A percentile compares a stretch with the other conserved stretches of the same genome.
These are phyloP conservation scores for Eupithecia insigniata DNA, from an alignment of 2,888 invertebrate genomes.

Conservation along the genomic window DNA sequence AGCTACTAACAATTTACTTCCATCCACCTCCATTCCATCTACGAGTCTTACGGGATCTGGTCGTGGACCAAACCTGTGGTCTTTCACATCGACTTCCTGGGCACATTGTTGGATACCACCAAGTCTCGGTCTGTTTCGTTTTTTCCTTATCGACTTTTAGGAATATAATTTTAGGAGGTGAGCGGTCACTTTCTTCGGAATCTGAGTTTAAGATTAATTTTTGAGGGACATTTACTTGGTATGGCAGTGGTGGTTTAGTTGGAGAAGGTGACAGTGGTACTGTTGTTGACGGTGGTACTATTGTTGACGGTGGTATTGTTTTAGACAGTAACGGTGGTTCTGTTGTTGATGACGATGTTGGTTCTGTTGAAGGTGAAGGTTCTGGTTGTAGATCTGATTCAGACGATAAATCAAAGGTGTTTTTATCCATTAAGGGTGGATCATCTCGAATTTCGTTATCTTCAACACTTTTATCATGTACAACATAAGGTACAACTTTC, in stretches of 20 bases:
- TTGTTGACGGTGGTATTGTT: background rate
- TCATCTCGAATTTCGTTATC: background rate
- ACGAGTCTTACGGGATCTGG: constrained; percentile 14
- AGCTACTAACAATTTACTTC: constrained; percentile 33
- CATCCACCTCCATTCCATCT: constrained; percentile 14
- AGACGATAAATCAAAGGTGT: background rate
- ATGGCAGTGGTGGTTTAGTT: background rate
- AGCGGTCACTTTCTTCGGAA: background rate
- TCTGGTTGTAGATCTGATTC: background rate
- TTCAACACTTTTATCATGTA: constrained; percentile 1
- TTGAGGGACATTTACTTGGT: background rate
- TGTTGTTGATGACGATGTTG: background rate
- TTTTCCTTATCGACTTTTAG: background rate
- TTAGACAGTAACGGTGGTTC: background rate
- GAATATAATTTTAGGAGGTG: background rate
- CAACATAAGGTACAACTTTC: background rate
- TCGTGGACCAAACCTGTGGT: constrained; percentile 25
- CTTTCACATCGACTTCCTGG: constrained; percentile 27
- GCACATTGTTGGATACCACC: constrained; percentile 27
- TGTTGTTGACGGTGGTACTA: background rate
- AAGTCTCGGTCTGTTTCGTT: background rate
- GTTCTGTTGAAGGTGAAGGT: background rate
- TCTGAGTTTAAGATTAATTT: background rate
- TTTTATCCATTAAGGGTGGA: background rate
- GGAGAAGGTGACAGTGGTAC: background rate